phyloP scores from a whole-genome alignment of 2,888 invertebrate genomes.

The Acholoe squamosa region DNA sequence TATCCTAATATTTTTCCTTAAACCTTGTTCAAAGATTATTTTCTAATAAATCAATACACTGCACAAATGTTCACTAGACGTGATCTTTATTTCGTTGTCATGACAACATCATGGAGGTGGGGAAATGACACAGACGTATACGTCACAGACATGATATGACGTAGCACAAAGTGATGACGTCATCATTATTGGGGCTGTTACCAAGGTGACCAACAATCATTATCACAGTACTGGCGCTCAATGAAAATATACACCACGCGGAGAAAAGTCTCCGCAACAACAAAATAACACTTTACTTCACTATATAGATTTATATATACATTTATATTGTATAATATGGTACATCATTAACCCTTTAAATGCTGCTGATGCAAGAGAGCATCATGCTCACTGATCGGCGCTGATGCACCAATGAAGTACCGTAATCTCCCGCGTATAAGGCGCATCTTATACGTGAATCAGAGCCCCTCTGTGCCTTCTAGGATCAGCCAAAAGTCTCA shows the following conservation, averaged over 20 bases:
- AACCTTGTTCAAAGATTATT: too few species aligned
- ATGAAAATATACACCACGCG: constrained; percentile 48
- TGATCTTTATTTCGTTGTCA: constrained; percentile 53
- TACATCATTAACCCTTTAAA: not conserved
- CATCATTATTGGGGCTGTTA: constrained; percentile 47
- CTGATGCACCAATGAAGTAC: too few species aligned
- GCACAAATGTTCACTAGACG: constrained; percentile 6
- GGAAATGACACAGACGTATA: constrained; percentile 50
- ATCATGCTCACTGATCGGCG: too few species aligned
- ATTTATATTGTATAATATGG: not conserved
- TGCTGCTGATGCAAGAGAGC: too few species aligned
- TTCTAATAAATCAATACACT: too few species aligned
- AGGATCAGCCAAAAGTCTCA: too few species aligned
- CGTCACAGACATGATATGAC: constrained; percentile 32
- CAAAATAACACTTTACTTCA: constrained; percentile 52
- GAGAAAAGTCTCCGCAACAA: constrained; percentile 45
- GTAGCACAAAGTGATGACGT: constrained; percentile 40
- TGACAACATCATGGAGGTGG: constrained; percentile 40
- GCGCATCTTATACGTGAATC: too few species aligned
- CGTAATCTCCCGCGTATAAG: too few species aligned
- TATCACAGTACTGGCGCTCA: constrained; percentile 50
- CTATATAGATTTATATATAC: constrained; percentile 11
- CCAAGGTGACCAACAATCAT: constrained; percentile 33
- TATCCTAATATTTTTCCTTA: too few species aligned
- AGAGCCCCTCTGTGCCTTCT: too few species aligned